Evolutionary conservation across 2,113 vertebrate genomes (phyloP), one percentile per base, ranked within the genome.

Genomic region (Lophotis ruficrista): DNA sequence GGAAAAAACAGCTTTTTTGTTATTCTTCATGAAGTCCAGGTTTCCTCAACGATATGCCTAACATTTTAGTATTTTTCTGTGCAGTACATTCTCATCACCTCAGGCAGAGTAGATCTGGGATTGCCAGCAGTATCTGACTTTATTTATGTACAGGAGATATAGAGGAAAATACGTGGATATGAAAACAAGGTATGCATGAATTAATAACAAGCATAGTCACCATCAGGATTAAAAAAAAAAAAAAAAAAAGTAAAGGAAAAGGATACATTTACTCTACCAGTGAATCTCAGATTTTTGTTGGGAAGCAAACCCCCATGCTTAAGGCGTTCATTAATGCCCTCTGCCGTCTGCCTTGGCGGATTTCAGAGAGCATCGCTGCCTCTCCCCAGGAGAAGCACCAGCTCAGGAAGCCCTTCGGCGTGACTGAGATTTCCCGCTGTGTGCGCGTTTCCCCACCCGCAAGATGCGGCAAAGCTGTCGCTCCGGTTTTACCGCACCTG

Each of bases 321-420:
- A 51, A 80, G 69, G 89, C 87, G 57, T 94, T 87, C 96, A 28
- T 68, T 61, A 56, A 4, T 91, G 98, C 97, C 98, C 97, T 98
- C 98, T 98, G 95, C 97, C 92, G 98, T 96, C 62, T 43, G 70
- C 10, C 11, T 16, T 9, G 16, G 45, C 19, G 85, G 97, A 97
- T 83, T 94, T 91, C 91, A 92, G 72, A 6, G 28, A 62, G 7
- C 14, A 2, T 7, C 1, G 65, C 2, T 15, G 6, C 18, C 15
- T 25, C 13, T 54, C 45, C 25, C 23, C 6, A 28, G 6, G 30
- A 28, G 31, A 25, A 54, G 30, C 6, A 2, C 2, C 18, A 5
- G 8, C 20, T 33, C 43, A 3, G 37, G 3, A 4, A 22, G n/a
- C 41, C 2, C 4, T 1, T 7, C 4, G 3, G 6, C 57, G 8